These are phyloP conservation scores for Falco rusticolus DNA, from an alignment of 2,797 vertebrate species.

Conservation along the genomic window DNA sequence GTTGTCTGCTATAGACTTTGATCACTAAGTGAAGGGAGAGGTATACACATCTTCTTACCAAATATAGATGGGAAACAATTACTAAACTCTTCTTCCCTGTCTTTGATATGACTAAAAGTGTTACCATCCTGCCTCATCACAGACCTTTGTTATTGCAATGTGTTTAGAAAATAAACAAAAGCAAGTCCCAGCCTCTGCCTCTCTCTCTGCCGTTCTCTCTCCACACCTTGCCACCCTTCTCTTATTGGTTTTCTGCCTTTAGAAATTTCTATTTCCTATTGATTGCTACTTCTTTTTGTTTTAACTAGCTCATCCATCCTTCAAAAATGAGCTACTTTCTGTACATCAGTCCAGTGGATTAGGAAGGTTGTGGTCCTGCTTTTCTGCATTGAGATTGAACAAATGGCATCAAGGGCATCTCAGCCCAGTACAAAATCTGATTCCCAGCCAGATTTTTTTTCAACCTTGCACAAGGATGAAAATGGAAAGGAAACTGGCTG, in stretches of 20 bases:
- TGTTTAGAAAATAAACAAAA: neutral
- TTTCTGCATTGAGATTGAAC: neutral
- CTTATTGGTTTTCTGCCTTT: neutral
- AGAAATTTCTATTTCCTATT: neutral
- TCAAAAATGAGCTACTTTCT: neutral
- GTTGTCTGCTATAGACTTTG: neutral
- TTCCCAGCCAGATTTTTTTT: neutral
- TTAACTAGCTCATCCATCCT: neutral
- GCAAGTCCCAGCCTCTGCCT: neutral
- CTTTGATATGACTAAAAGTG: neutral
- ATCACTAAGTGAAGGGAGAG: neutral
- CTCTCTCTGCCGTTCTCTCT: neutral
- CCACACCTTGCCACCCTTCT: neutral
- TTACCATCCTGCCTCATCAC: neutral
- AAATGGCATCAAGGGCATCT: neutral
- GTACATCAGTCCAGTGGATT: neutral
- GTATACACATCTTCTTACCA: neutral
- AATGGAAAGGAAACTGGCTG: neutral
- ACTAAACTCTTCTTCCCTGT: neutral
- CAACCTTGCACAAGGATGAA: neutral
- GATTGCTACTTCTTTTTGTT: neutral
- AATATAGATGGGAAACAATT: neutral
- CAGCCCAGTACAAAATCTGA: neutral
- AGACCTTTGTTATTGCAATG: neutral
- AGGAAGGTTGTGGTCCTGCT: neutral